These are phyloP conservation scores for Intellagama lesueurii DNA, from an alignment of 2,797 vertebrate genomes.

Conservation along the genomic window DNA sequence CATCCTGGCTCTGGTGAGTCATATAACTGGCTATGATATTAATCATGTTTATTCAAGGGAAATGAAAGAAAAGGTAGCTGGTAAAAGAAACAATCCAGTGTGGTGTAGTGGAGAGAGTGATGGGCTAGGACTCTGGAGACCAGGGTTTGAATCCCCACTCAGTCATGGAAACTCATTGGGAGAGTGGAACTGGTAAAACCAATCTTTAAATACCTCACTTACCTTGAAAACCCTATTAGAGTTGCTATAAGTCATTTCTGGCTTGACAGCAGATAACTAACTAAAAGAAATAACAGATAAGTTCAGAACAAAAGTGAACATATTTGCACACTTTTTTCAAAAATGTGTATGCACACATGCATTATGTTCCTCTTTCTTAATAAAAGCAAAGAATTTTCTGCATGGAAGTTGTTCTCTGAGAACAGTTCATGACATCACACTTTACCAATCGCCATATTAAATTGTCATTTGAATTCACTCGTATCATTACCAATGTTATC, in stretches of 20 bases:
- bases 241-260: too few species aligned
- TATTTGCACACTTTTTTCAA: neutral
- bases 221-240: too few species aligned
- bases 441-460: neutral
- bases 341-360: neutral
- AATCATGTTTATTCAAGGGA: neutral
- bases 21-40: too few species aligned
- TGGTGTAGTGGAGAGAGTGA: too few species aligned
- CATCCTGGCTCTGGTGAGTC: too few species aligned
- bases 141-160: too few species aligned
- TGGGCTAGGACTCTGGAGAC: too few species aligned
- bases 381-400: neutral
- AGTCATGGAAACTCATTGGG: too few species aligned
- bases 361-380: neutral
- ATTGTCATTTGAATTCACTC: neutral
- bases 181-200: too few species aligned
- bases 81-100: too few species aligned
- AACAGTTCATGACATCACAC: neutral
- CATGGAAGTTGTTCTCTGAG: neutral
- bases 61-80: neutral
- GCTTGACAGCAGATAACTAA: neutral
- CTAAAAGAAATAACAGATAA: neutral
- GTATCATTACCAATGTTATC: neutral
- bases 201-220: too few species aligned
- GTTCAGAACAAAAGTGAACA: neutral